phyloP scores from a whole-genome alignment of 1,140 invertebrate genomes.

The Neodiprion fabricii region DNA sequence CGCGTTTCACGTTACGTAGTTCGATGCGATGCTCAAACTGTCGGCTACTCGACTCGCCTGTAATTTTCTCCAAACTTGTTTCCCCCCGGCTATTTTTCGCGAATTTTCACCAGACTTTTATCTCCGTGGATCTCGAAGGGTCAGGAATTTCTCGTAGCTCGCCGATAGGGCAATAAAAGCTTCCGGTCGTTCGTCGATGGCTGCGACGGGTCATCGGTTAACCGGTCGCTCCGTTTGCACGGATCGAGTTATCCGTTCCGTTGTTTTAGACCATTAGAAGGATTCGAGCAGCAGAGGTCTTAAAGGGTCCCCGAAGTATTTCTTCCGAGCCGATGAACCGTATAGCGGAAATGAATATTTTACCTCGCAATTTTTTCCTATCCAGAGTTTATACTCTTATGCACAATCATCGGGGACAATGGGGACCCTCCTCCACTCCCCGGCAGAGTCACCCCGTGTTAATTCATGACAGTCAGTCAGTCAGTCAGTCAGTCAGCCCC shows the following conservation, averaged over 20 bases:
- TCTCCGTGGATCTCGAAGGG: neutral
- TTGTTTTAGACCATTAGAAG: too few relatives aligned
- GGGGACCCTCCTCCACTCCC: neutral
- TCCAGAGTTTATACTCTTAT: neutral
- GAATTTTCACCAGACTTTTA: slow-evolving; percentile 21
- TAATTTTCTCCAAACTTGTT: too few relatives aligned
- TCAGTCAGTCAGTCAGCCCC: neutral
- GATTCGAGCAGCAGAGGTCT: too few relatives aligned
- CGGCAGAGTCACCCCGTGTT: neutral
- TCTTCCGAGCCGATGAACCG: neutral
- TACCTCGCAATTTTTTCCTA: neutral
- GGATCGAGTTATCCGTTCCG: too few relatives aligned
- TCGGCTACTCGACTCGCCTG: too few relatives aligned
- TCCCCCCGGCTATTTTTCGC: too few relatives aligned
- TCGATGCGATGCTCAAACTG: too few relatives aligned
- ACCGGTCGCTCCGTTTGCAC: too few relatives aligned
- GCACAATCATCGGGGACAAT: neutral
- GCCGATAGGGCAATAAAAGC: neutral
- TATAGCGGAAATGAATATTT: slow-evolving; percentile 1
- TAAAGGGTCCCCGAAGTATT: neutral
- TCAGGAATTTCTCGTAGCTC: neutral
- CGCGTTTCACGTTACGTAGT: too few relatives aligned
- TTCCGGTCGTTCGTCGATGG: neutral
- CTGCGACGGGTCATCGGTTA: too few relatives aligned
- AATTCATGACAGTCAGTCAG: neutral